phyloP scores from a whole-genome alignment of 1,140 invertebrate species.

The Heliconius himera region DNA sequence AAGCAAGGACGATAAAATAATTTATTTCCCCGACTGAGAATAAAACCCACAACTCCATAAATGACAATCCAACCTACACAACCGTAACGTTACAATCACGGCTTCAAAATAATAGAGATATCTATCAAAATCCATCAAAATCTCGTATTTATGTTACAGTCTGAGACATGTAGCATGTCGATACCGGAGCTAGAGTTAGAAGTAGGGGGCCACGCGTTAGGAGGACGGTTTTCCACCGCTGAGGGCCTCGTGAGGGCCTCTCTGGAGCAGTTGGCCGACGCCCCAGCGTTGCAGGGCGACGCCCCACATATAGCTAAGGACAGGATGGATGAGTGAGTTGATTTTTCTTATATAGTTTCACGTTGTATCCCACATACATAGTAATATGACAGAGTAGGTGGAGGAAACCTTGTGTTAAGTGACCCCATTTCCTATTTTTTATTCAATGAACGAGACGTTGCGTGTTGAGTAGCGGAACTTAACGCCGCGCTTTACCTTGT shows the following conservation, averaged over 20 bases:
- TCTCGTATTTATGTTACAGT: constrained; percentile 78
- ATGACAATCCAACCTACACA: no score
- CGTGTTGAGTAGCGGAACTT: no score
- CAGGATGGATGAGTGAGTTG: constrained; percentile 38
- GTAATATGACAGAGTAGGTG: neutral
- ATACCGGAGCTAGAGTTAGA: constrained; percentile 93
- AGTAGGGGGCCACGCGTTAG: constrained; percentile 86
- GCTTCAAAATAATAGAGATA: neutral
- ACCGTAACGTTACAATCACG: no score
- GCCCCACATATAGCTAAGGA: constrained; percentile 81
- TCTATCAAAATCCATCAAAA: neutral
- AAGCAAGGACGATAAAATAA: no score
- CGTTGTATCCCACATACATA: neutral
- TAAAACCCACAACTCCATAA: no score
- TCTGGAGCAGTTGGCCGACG: constrained; percentile 89
- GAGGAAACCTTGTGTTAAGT: no score
- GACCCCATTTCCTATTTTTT: no score
- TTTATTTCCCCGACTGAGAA: no score
- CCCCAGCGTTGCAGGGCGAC: constrained; percentile 81
- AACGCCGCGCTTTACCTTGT: no score
- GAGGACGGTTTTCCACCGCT: constrained; percentile 97
- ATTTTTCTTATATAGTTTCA: no score
- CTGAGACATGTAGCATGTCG: constrained; percentile 93
- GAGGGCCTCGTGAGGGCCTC: constrained; percentile 90
- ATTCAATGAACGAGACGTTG: no score